phyloP scores from a whole-genome alignment of 2,888 invertebrate species.

The Neoscelio sp. region DNA sequence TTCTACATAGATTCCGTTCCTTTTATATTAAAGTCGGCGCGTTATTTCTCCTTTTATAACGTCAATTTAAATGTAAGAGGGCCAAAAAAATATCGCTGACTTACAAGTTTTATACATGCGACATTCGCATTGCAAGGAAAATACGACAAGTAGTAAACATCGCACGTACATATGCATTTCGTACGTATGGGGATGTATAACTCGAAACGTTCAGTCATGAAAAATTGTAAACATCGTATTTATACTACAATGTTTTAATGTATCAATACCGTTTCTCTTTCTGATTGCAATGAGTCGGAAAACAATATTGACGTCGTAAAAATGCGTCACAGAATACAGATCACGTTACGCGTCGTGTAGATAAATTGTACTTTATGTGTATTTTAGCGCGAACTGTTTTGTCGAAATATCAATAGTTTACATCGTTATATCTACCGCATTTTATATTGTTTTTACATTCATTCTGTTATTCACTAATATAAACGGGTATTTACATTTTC shows the following conservation, averaged over 20 bases:
- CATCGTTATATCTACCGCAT: background rate
- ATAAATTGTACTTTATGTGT: background rate
- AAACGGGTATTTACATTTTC: no score
- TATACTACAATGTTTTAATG: background rate
- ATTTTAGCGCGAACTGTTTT: no score
- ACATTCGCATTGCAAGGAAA: slow-evolving; percentile 6
- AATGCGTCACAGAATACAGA: background rate
- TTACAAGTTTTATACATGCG: slow-evolving; percentile 3
- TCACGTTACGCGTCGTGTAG: background rate
- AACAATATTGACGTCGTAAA: background rate
- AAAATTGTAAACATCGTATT: slow-evolving; percentile 6
- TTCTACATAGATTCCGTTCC: no score
- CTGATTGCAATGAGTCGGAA: slow-evolving; percentile 15
- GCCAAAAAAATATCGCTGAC: no score
- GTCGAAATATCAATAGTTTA: no score
- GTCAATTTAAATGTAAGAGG: no score
- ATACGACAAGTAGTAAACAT: slow-evolving; percentile 8
- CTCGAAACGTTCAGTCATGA: background rate
- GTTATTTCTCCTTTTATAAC: no score
- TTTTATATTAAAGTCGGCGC: no score
- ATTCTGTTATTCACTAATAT: no score
- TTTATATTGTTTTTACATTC: background rate
- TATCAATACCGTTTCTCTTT: slow-evolving; percentile 19
- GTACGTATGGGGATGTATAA: no score
- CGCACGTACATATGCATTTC: background rate